These are phyloP conservation scores for Nyctibius grandis DNA, from an alignment of 2,797 vertebrate species.

Conservation along the genomic window DNA sequence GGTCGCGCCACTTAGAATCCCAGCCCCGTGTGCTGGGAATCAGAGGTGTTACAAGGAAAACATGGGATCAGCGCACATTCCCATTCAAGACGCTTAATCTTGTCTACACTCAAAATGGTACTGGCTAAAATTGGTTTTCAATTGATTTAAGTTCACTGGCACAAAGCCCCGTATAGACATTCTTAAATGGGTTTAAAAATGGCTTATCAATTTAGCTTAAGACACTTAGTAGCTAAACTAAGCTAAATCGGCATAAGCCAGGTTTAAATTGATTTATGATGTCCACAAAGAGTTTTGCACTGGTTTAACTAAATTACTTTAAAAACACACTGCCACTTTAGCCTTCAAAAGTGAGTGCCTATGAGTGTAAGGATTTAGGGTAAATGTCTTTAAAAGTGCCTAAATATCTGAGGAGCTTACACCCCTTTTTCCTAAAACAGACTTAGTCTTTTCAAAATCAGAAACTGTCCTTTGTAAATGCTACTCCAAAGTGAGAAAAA, in stretches of 20 bases:
- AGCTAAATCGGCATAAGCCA: constrained; percentile 67
- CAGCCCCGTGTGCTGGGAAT: neutral
- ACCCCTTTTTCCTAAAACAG: constrained; percentile 27
- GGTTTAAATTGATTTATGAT: constrained; percentile 71
- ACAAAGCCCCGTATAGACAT: constrained; percentile 65
- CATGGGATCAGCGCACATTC: neutral
- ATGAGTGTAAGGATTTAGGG: constrained; percentile 53
- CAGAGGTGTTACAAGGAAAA: constrained; percentile 26
- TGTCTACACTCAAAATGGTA: constrained; percentile 57
- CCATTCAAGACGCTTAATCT: constrained; percentile 58
- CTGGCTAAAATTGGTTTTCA: constrained; percentile 56
- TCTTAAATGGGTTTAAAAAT: constrained; percentile 70
- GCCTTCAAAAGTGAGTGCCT: constrained; percentile 52
- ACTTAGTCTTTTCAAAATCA: neutral
- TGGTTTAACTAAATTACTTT: constrained; percentile 70
- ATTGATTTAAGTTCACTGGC: constrained; percentile 65
- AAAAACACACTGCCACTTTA: constrained; percentile 64
- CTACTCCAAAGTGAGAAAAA: neutral
- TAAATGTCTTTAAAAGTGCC: constrained; percentile 57
- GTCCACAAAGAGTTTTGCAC: constrained; percentile 68
- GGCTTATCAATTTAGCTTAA: constrained; percentile 71
- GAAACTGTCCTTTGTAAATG: constrained; percentile 14
- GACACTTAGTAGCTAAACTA: constrained; percentile 70
- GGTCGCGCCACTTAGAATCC: neutral
- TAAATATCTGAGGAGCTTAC: constrained; percentile 58